Evolutionary conservation across 2,888 invertebrate genomes (phyloP).

Genomic region (Galerucella calmariensis): DNA sequence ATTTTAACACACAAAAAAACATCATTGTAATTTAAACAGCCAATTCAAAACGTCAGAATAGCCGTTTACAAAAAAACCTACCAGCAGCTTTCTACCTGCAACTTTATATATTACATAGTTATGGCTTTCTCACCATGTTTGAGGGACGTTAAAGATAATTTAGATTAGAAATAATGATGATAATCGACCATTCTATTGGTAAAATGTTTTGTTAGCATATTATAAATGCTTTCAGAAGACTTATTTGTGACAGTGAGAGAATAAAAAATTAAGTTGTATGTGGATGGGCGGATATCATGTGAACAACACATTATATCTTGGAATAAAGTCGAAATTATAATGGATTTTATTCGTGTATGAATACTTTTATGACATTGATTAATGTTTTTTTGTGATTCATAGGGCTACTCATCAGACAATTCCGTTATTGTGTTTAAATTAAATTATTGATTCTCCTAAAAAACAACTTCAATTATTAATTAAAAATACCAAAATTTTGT

Average conservation of each 20-base stretch:
- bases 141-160: conserved; percentile 60
- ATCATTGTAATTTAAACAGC: conserved; percentile 38
- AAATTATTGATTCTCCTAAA: neutral
- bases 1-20: conserved; percentile 31
- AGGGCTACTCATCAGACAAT: neutral
- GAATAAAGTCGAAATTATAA: conserved; percentile 39
- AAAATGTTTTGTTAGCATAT: conserved; percentile 53
- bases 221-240: conserved; percentile 44
- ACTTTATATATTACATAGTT: conserved; percentile 39
- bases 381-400: conserved; percentile 21
- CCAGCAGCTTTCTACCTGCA: conserved; percentile 52
- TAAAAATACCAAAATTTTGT: too few relatives aligned
- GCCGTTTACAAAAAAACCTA: conserved; percentile 36
- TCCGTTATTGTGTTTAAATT: neutral
- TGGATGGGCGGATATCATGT: conserved; percentile 48
- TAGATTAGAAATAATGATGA: conserved; percentile 62
- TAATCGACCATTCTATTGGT: conserved; percentile 55
- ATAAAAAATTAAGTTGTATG: conserved; percentile 52
- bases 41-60: conserved; percentile 40
- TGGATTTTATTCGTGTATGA: conserved; percentile 38
- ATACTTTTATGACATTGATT: conserved; percentile 31
- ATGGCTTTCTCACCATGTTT: conserved; percentile 49
- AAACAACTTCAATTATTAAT: too few relatives aligned
- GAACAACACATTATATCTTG: conserved; percentile 44
- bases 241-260: conserved; percentile 42